Conservation (phyloP, 1,140 invertebrate genomes). For the Thrips palmi region DNA sequence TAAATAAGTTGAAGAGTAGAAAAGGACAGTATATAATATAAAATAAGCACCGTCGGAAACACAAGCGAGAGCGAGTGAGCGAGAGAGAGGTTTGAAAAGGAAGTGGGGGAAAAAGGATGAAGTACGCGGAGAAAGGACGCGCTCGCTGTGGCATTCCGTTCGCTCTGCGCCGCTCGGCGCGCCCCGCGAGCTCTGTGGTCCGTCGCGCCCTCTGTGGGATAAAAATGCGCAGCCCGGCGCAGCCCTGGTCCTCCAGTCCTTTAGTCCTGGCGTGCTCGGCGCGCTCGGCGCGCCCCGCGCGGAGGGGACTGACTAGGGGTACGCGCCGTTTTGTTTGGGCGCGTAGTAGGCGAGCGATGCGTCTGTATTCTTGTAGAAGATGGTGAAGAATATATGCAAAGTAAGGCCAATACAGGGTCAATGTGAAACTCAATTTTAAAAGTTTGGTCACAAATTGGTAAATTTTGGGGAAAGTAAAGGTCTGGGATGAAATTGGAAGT, state of each 20-base stretch:
- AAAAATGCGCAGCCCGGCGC: neutral
- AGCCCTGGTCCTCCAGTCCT: neutral
- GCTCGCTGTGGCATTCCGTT: no score
- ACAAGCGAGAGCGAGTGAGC: constrained; percentile 7
- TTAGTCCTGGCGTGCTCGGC: neutral
- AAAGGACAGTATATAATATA: neutral
- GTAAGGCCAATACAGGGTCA: no score
- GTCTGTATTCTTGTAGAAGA: no score
- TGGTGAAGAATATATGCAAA: no score
- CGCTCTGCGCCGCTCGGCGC: no score
- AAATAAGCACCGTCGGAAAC: neutral
- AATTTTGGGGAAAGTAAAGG: no score
- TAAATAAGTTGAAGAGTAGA: constrained; percentile 6
- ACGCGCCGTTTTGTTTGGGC: no score
- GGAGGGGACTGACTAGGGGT: neutral
- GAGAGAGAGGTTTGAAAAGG: neutral
- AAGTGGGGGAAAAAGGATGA: neutral
- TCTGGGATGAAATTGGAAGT: no score
- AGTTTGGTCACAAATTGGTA: no score
- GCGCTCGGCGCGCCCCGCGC: neutral
- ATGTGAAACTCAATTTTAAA: no score
- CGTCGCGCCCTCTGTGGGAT: neutral
- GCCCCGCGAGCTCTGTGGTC: no score
- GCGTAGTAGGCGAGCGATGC: no score
- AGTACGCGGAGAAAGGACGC: neutral